Evolutionary conservation across 2,888 invertebrate species (phyloP).

Genomic region (Agapostemon virescens): DNA sequence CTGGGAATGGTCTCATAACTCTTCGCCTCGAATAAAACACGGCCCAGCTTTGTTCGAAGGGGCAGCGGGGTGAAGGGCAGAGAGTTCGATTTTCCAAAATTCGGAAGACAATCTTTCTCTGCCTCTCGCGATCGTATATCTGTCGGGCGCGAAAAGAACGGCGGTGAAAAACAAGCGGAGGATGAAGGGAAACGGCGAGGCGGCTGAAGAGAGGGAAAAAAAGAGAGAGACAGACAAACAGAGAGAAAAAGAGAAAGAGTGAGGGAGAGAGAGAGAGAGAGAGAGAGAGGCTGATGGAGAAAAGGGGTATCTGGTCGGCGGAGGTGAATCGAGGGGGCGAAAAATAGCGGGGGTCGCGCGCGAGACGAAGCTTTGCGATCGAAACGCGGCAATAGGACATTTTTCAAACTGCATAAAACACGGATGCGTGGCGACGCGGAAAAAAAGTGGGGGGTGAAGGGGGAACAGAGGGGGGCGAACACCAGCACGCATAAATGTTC

Average conservation of each 20-base stretch:
- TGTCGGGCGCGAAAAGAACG: slow-evolving; percentile 16
- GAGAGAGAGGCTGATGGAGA: not conserved
- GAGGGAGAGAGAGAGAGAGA: not conserved
- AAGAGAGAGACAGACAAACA: not conserved
- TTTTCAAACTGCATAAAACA: slow-evolving; percentile 69
- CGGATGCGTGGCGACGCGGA: slow-evolving; percentile 23
- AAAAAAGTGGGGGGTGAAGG: not conserved
- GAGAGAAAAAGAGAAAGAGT: not conserved
- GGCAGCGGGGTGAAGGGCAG: not conserved
- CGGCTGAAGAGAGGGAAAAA: no score
- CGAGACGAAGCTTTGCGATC: slow-evolving; percentile 58
- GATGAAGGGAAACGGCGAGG: not conserved
- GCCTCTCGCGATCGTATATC: slow-evolving; percentile 20
- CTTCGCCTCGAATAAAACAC: slow-evolving; percentile 3
- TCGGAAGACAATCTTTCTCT: not conserved
- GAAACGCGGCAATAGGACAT: slow-evolving; percentile 67
- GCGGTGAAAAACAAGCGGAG: not conserved
- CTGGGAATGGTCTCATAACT: slow-evolving; percentile 9
- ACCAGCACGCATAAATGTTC: slow-evolving; percentile 61
- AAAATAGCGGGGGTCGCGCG: slow-evolving; percentile 6
- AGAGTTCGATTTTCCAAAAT: slow-evolving; percentile 16
- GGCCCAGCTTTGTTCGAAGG: not conserved
- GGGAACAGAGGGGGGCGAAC: slow-evolving; percentile 32
- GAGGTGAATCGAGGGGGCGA: slow-evolving; percentile 24
- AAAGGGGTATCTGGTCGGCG: slow-evolving; percentile 6